Base-by-base conservation (phyloP, 1,140 invertebrate species). In the Cotesia glomerata region DNA sequence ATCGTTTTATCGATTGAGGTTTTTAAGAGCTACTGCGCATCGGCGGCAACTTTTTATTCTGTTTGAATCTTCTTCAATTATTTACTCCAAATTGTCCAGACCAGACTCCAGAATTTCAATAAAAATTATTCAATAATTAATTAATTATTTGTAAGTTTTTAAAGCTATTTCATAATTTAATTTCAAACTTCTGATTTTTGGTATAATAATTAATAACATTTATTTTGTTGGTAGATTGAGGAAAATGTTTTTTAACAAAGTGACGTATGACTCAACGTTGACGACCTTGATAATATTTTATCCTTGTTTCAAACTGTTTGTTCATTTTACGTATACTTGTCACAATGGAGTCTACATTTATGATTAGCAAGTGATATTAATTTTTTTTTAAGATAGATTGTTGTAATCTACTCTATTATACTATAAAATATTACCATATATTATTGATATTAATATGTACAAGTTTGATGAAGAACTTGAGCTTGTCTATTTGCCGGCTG, bases 401-500 rank as follows among this genome's bases (percentile, higher is more conserved):
- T 26, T 26, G 1, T 26, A 26, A 26, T 26, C 26, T 26, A 26
- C 26, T 26, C 3, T 26, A 26, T 26, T 26, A 26, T 26, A 26
- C 26, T 26, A 3, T 26, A 26, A 26, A 26, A 26, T 45, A 18
- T 7, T 18, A 18, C 8, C 11, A 26, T 49, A 36, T 39, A 14
- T 39, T 26, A 18, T 49, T 16, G 62, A 45, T 49, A 51, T n/a
- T 32, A 76, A 39, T 54, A 84, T 84, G 81, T 73, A 78, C 58
- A 77, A 64, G 45, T 79, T 77, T 14, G 56, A 78, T 13, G 73
- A 82, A 66, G 59, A 82, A 14, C 35, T 78, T 5, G 75, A 59
- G 16, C 59, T 84, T 32, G 76, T 79, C 61, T 26, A 68, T 68
- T 70, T 84, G 51, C 81, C 82, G 61, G 7, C 45, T 13, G 16